phyloP scores from a whole-genome alignment of 2,113 vertebrate species.

The Osmerus eperlanus region DNA sequence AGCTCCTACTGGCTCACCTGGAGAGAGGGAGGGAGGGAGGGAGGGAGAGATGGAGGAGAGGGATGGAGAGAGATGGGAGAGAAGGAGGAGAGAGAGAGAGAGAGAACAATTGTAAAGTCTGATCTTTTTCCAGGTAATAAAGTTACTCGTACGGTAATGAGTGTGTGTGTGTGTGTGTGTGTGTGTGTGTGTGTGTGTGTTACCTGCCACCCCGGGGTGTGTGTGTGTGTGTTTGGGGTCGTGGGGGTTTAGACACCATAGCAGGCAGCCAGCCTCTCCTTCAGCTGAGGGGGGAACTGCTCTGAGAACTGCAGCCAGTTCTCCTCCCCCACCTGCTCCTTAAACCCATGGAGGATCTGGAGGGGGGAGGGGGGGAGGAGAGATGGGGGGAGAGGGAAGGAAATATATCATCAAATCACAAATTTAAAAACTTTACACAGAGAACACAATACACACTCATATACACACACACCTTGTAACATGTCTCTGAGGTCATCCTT shows the following conservation, averaged over 20 bases:
- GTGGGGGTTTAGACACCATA: constrained; percentile 84
- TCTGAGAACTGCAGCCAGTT: constrained; percentile 96
- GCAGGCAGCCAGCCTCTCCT: constrained; percentile 89
- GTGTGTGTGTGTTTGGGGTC: constrained; percentile 53
- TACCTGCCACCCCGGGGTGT: not conserved
- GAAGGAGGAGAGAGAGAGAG: too few relatives aligned
- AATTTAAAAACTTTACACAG: not conserved
- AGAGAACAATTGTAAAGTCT: too few relatives aligned
- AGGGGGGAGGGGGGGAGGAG: too few relatives aligned
- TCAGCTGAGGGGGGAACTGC: constrained; percentile 91
- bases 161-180: too few relatives aligned
- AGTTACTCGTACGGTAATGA: too few relatives aligned
- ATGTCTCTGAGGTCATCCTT: constrained; percentile 93
- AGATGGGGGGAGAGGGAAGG: not conserved
- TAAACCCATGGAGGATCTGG: constrained; percentile 91
- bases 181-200: too few relatives aligned
- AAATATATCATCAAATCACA: not conserved
- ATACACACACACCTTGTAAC: constrained; percentile 62
- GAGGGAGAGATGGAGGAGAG: constrained; percentile 18
- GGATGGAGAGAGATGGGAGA: too few relatives aligned
- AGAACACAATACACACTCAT: not conserved
- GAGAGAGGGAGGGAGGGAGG: constrained; percentile 55
- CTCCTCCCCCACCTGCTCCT: constrained; percentile 92
- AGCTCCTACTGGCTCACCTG: constrained; percentile 82
- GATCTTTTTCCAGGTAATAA: too few relatives aligned